These are phyloP conservation scores for Crocodylus rhombifer DNA, from an alignment of 2,797 vertebrate genomes.

Conservation along the genomic window DNA sequence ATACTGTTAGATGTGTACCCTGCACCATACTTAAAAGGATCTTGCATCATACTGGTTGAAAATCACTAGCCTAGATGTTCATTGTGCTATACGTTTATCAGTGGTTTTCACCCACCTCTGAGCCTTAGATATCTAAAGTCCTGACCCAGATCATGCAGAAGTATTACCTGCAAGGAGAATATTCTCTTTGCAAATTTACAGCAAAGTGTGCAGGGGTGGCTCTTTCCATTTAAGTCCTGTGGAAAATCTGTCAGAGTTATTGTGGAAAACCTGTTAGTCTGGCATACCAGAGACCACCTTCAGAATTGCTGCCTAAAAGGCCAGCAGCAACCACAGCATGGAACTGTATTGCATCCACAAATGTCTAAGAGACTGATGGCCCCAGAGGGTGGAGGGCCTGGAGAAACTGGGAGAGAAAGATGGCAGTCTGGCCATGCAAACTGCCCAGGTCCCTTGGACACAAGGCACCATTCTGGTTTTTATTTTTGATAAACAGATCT, in stretches of 20 bases:
- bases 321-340: neutral
- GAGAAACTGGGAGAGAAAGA: neutral
- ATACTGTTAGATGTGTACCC: too few species aligned
- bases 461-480: neutral
- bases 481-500: too few species aligned
- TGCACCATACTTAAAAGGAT: too few species aligned
- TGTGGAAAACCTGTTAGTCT: neutral
- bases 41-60: neutral
- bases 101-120: accelerated
- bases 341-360: neutral
- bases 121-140: neutral
- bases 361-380: neutral
- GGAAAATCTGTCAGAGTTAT: neutral
- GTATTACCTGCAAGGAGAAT: neutral
- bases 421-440: neutral
- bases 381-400: neutral
- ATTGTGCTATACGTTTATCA: neutral
- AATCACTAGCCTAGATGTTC: neutral
- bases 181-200: neutral
- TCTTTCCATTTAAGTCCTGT: neutral
- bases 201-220: neutral
- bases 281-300: neutral
- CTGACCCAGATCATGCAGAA: neutral
- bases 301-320: neutral
- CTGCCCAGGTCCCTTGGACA: neutral